Evolutionary conservation across 2,113 vertebrate genomes (phyloP), one percentile per base, ranked within the genome.

Genomic region (Penelope pileata): DNA sequence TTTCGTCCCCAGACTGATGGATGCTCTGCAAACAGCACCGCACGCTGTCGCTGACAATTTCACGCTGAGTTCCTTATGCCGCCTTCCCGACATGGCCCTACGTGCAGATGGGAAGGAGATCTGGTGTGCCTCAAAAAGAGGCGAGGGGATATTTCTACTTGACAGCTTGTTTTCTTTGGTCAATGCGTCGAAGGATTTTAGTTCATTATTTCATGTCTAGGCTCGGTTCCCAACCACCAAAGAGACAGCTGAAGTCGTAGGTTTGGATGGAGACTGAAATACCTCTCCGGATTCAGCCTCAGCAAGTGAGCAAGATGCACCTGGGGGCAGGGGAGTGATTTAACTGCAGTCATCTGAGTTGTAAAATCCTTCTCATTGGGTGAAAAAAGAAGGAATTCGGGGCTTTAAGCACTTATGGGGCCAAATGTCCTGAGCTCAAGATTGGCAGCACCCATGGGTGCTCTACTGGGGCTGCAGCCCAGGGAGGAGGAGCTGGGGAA

Each of bases 131-230:
- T 59, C 13, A 0, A 21, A 40, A 74, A 88, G 68, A 17, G 54
- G 75, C 17, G 5, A 60, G 81, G 83, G 91, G 16, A 73, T 96
- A 82, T 93, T 93, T 92, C 92, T 53, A 3, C 10, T 7, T 94
- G 93, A 94, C 96, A 93, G 94, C 70, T 90, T 95, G 94, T 94
- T 96, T 96, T 60, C 86, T 91, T 96, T 97, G 81, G 93, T 95
- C 93, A 91, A 4, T 3, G 76, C 63, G 3, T 10, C 2, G 84
- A 86, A 83, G 87, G 91, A 32, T 88, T 96, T 43, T 9, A 91
- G 78, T 95, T 95, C 92, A 73, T 95, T 95, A 86, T 97, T 96
- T 96, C 93, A 84, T 16, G 48, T 79, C 93, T 91, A 72, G 94
- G 93, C 88, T 82, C 69, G 0, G 80, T 82, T 95, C 90, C 93